phyloP scores from a whole-genome alignment of 2,888 invertebrate genomes.

The Bursaphelenchus okinawaensis region DNA sequence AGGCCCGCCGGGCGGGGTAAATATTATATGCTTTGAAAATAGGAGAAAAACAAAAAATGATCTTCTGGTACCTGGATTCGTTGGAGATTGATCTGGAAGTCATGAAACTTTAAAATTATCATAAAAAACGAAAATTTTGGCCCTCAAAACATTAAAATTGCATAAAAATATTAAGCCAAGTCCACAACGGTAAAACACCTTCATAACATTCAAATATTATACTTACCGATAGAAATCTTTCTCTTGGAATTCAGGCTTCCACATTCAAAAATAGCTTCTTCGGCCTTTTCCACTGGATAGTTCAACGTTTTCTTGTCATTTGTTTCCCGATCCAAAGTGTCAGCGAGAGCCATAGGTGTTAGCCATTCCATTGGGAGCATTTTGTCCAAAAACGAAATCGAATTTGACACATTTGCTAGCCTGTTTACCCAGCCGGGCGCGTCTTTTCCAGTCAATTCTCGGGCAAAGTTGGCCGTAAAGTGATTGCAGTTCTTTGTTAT shows the following conservation, averaged over 20 bases:
- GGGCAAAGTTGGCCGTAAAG: constrained; percentile 70
- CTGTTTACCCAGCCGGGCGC: constrained; percentile 98
- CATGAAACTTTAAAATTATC: background rate
- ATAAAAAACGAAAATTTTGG: background rate
- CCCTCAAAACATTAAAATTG: background rate
- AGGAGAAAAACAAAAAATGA: constrained; percentile 2
- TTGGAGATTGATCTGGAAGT: background rate
- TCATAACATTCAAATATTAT: background rate
- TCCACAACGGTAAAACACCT: background rate
- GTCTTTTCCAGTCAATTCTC: constrained; percentile 62
- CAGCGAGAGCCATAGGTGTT: constrained; percentile 88
- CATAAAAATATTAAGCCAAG: background rate
- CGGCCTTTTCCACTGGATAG: constrained; percentile 28
- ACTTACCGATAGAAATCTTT: constrained; percentile 1
- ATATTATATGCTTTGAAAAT: too few species aligned
- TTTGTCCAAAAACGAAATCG: constrained; percentile 94
- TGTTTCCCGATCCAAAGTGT: constrained; percentile 31
- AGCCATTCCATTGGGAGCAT: constrained; percentile 91
- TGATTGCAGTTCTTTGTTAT: constrained; percentile 99
- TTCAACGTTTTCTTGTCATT: constrained; percentile 21
- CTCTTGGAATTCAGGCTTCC: constrained; percentile 3
- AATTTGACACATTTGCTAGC: constrained; percentile 92
- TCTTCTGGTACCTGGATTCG: background rate
- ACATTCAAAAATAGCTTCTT: constrained; percentile 29
- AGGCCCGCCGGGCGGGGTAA: too few species aligned